Base-by-base conservation (phyloP, 2,888 invertebrate genomes). In the Leptopilina syphax region DNA sequence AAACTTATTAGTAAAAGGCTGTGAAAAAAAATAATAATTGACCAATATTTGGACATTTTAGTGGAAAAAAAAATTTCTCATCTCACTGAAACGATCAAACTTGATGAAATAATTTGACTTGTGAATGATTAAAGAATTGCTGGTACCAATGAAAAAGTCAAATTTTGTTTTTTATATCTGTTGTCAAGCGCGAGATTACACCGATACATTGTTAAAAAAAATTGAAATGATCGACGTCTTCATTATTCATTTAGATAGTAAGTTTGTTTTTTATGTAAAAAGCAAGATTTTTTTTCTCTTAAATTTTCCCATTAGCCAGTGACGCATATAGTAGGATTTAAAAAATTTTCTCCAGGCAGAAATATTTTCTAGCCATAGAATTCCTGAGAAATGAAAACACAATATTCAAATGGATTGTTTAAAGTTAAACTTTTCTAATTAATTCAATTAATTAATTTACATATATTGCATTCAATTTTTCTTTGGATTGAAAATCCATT, bases 181-280 rank as follows among this genome's bases (percentile, higher is more conserved):
- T 50, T 54, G 13, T 34, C 7, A 41, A 34, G n/a, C 34, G 9
- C 8, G 34, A 10, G 9, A 9, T 73, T 50, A 50, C 24, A 34
- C 34, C 4, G 27, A 70, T 24, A 70, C 5, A 50, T 70, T 50
- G 27, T 27, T n/a, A 54, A 57, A 73, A 57, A 73, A 73, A 73
- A 34, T 73, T 73, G 57, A 73, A 57, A 73, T 73, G 27, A 41
- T 73, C 73, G 57, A 8, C 13, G 27, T 73, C 73, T 73, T 57
- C 27, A 57, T 73, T 73, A 57, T 34, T 54, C 12, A 73, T 73
- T 54, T 41, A 73, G 73, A 41, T n/a, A 54, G 34, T 10, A 73
- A 34, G 34, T 57, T 73, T 34, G 6, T 24, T 54, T 24, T 54
- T 7, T n/a, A 70, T 12, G n/a, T 73, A 41, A 41, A 65, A 65